Evolutionary conservation across 2,797 vertebrate genomes (phyloP).

Genomic region (Poecilia picta): DNA sequence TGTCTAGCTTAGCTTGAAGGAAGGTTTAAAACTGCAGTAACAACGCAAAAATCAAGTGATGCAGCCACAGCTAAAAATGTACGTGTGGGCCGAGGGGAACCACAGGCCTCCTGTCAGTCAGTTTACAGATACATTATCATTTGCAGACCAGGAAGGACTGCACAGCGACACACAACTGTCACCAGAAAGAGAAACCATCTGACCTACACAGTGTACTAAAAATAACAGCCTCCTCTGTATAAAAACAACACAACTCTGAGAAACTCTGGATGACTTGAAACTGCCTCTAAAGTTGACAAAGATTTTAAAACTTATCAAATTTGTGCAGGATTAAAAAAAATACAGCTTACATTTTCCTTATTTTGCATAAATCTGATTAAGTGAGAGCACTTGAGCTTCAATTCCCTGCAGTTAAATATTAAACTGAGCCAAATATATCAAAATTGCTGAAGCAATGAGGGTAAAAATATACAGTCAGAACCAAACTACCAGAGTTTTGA

Average conservation of each 20-base stretch:
- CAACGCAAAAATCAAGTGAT: background rate
- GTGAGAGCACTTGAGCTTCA: background rate
- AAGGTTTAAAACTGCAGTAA: background rate
- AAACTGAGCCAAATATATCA: background rate
- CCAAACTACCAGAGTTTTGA: background rate
- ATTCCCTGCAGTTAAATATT: background rate
- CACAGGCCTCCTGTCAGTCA: conserved; percentile 16
- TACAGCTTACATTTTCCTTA: background rate
- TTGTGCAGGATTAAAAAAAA: background rate
- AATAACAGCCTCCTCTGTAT: conserved; percentile 1
- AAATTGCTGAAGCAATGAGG: background rate
- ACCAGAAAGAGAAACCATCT: conserved; percentile 23
- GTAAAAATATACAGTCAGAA: background rate
- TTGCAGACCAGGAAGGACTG: conserved; percentile 20
- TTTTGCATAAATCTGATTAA: background rate
- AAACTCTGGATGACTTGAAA: background rate
- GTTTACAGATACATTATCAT: conserved; percentile 44
- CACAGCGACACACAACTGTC: conserved; percentile 4
- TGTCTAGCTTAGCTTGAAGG: background rate
- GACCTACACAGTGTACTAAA: background rate
- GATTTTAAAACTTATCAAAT: background rate
- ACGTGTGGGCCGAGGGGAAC: conserved; percentile 47
- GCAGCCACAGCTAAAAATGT: conserved; percentile 17
- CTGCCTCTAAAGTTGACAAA: background rate
- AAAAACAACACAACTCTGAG: background rate